Evolutionary conservation across 2,888 invertebrate genomes (phyloP).

Genomic region (Zeuzera pyrina): DNA sequence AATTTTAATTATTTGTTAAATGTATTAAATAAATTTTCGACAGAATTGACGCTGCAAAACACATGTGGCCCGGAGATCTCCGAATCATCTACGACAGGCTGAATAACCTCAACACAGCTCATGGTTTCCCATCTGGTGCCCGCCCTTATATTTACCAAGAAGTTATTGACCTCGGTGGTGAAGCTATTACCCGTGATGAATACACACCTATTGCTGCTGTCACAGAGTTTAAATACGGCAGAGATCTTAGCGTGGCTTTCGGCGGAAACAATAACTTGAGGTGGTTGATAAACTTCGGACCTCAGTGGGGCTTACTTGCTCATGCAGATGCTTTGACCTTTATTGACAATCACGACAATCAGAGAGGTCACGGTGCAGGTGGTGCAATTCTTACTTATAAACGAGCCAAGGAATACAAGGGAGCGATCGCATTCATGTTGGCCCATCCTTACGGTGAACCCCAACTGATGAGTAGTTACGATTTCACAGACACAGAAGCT

Average conservation of each 20-base stretch:
- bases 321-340: conserved; percentile 79
- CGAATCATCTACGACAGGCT: conserved; percentile 75
- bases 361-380: conserved; percentile 81
- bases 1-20: no score
- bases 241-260: conserved; percentile 57
- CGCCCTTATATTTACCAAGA: conserved; percentile 83
- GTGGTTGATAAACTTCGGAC: conserved; percentile 77
- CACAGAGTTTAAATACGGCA: conserved; percentile 76
- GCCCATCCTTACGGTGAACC: conserved; percentile 87
- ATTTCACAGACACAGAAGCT: conserved; percentile 75
- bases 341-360: conserved; percentile 94
- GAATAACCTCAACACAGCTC: conserved; percentile 73
- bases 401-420: conserved; percentile 77
- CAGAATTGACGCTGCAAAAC: conserved; percentile 84
- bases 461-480: conserved; percentile 89
- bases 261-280: conserved; percentile 75
- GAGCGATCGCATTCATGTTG: conserved; percentile 89
- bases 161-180: conserved; percentile 80
- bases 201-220: conserved; percentile 75
- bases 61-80: conserved; percentile 85
- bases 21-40: conserved; percentile 1
- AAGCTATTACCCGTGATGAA: conserved; percentile 60
- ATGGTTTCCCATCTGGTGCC: conserved; percentile 76
- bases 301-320: conserved; percentile 77
- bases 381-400: conserved; percentile 79